Evolutionary conservation across 1,140 invertebrate genomes (phyloP), one percentile per base, ranked within the genome.

Genomic region (Mycetomoellerius zeteki): DNA sequence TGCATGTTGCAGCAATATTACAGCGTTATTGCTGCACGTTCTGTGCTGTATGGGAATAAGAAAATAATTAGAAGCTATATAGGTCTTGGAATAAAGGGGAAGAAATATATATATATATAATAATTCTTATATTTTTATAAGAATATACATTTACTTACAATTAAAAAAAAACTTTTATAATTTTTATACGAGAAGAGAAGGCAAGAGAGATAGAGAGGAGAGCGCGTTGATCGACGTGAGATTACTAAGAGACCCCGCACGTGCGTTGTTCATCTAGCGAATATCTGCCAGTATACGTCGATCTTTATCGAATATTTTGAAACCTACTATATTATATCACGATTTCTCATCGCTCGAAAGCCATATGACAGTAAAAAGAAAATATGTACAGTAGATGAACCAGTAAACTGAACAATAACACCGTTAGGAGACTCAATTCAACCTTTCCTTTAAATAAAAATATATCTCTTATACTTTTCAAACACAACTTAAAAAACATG

Each of bases 221-320:
- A 71, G 12, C 16, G 10, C 8, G 72, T 37, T 75, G 16, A 52
- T 76, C 8, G n/a, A 72, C 1, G 10, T 75, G 30, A 75, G 54
- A 81, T 81, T 81, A 27, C 10, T 27, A 16, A 56, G 8, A 21
- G 4, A 71, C 69, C 56, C 58, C 5, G n/a, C 76, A 52, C 78
- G 54, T 27, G 14, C 50, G 24, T 54, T 73, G 37, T 78, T 72
- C 73, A 81, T 73, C 16, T n/a, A 78, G 10, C 50, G 69, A 56
- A 77, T 60, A 72, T 54, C 19, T 21, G 30, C 21, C 54, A 12
- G 64, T 21, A 56, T 5, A 78, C 88, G 84, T 89, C 54, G 85
- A 91, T 87, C 77, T 91, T 78, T 84, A 89, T 91, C 80, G 80
- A 85, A 50, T 89, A 87, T n/a, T 60, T 65, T 21, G 73, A 87